These are phyloP conservation scores for Pogona vitticeps DNA, from an alignment of 2,113 vertebrate species.

Conservation along the genomic window DNA sequence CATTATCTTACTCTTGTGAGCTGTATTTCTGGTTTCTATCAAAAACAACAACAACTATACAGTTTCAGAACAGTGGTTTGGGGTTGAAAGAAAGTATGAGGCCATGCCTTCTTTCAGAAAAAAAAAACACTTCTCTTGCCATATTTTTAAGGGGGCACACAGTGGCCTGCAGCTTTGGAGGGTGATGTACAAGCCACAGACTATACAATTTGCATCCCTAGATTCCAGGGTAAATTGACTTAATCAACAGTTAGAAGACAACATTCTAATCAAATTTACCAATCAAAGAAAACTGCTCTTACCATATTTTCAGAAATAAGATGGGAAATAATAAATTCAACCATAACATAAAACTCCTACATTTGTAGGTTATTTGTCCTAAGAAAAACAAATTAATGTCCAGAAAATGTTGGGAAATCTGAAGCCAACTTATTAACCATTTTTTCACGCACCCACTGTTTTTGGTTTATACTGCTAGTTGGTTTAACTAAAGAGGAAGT, in stretches of 20 bases:
- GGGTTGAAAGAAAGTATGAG: too few relatives aligned
- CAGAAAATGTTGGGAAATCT: background rate
- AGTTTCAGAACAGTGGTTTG: too few relatives aligned
- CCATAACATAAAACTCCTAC: background rate
- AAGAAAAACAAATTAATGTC: background rate
- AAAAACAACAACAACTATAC: too few relatives aligned
- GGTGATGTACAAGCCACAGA: too few relatives aligned
- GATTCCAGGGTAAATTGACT: background rate
- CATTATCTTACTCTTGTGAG: background rate
- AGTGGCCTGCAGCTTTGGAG: too few relatives aligned
- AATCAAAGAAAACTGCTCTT: slow-evolving; percentile 10
- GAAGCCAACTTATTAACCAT: background rate
- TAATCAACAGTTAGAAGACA: background rate
- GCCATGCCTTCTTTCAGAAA: too few relatives aligned
- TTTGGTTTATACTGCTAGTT: background rate
- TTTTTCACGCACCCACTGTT: background rate
- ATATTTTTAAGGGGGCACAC: too few relatives aligned
- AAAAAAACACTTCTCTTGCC: too few relatives aligned
- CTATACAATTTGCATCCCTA: too few relatives aligned
- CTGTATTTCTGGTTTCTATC: too few relatives aligned
- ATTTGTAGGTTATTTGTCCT: background rate
- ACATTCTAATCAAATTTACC: background rate
- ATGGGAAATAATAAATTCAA: background rate
- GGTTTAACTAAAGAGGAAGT: background rate
- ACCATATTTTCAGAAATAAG: background rate